phyloP scores from a whole-genome alignment of 2,113 vertebrate species.

The Cercocebus atys region DNA sequence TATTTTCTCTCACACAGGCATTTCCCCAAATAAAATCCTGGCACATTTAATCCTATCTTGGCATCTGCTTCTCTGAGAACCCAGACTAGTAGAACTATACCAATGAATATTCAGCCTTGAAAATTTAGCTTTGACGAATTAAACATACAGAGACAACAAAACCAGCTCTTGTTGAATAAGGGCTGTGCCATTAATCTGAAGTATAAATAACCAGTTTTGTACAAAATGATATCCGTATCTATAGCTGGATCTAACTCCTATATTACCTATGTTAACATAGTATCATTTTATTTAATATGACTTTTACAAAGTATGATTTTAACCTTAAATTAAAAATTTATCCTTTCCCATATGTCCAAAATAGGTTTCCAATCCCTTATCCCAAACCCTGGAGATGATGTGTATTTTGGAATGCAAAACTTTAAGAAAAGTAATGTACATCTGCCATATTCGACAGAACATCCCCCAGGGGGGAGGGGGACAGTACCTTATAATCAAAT shows the following conservation, averaged over 20 bases:
- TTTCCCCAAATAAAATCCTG: not conserved
- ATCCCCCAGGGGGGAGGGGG: not conserved
- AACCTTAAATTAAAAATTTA: not conserved
- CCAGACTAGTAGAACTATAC: not conserved
- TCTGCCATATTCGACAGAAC: not conserved
- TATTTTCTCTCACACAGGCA: not conserved
- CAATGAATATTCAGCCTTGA: not conserved
- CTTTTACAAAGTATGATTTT: constrained; percentile 12
- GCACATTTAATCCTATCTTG: not conserved
- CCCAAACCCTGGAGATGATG: not conserved
- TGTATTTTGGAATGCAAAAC: constrained; percentile 8
- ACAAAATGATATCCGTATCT: not conserved
- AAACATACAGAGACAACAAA: not conserved
- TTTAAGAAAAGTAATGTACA: not conserved
- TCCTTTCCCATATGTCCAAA: not conserved
- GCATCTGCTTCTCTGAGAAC: not conserved
- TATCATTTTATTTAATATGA: not conserved
- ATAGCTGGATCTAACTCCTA: not conserved
- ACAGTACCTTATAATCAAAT: not conserved
- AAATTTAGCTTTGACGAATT: constrained; percentile 5
- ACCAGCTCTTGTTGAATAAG: not conserved
- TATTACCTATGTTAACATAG: not conserved
- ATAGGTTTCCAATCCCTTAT: not conserved
- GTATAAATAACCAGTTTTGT: not conserved
- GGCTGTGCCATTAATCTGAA: not conserved